Evolutionary conservation across 2,113 vertebrate genomes (phyloP).

Genomic region (Oxygymnocypris stewartii): DNA sequence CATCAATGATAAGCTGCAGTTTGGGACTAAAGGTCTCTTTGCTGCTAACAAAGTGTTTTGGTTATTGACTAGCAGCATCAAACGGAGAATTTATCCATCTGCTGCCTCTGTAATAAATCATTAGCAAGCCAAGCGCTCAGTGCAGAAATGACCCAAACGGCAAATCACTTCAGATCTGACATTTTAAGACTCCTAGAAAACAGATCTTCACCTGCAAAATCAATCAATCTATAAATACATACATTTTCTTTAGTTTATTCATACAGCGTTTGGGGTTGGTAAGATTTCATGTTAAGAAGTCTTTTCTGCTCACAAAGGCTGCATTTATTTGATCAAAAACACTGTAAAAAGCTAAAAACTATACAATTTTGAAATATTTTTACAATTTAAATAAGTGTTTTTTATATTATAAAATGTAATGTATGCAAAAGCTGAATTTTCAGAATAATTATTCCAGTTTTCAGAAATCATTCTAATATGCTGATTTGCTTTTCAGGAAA

Average conservation of each 20-base stretch:
- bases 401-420: background rate
- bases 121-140: background rate
- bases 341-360: background rate
- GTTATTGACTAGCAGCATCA: slow-evolving; percentile 3
- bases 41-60: background rate
- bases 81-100: background rate
- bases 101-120: background rate
- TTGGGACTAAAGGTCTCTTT: background rate
- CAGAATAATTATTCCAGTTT: background rate
- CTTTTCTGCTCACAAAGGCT: background rate
- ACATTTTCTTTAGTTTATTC: background rate
- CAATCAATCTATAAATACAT: background rate
- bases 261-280: background rate
- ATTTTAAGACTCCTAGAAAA: background rate
- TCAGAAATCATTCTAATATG: background rate
- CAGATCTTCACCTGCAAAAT: background rate
- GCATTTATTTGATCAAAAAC: background rate
- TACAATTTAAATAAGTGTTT: background rate
- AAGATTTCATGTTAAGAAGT: background rate
- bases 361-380: background rate
- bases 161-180: background rate
- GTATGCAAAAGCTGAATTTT: background rate
- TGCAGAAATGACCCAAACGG: background rate
- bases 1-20: background rate
- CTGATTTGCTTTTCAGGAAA: background rate